A percentile compares a stretch with the other conserved stretches of the same genome.
Evolutionary conservation across 2,888 invertebrate genomes (phyloP).

Genomic region (Anorthoa munda): DNA sequence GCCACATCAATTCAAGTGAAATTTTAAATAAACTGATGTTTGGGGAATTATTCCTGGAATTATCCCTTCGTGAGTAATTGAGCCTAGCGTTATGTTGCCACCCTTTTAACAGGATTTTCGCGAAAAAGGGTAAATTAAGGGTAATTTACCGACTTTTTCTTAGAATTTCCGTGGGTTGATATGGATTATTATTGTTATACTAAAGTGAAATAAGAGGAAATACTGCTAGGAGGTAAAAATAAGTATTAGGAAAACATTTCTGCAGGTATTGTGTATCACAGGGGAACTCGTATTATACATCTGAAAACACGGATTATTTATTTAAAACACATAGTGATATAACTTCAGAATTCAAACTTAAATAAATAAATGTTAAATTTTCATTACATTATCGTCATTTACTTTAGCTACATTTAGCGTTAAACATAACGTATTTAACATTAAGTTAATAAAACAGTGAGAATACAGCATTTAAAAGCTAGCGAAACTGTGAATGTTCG

Average conservation of each 20-base stretch:
- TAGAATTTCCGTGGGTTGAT: neutral
- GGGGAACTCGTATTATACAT: neutral
- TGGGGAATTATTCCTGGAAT: neutral
- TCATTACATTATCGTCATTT: neutral
- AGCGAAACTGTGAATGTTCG: neutral
- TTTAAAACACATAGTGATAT: neutral
- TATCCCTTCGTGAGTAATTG: constrained; percentile 5
- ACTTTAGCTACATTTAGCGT: neutral
- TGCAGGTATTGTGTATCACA: neutral
- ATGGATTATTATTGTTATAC: neutral
- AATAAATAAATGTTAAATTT: neutral
- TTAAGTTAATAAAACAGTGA: neutral
- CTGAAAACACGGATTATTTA: neutral
- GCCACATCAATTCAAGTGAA: neutral
- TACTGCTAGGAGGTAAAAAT: neutral
- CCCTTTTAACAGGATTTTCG: neutral
- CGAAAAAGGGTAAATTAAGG: neutral
- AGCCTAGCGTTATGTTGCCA: neutral
- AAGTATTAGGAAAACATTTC: neutral
- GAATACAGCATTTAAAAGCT: neutral
- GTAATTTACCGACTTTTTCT: neutral
- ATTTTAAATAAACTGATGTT: constrained; percentile 21
- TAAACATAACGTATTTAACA: neutral
- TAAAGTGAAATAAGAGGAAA: neutral
- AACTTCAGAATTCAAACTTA: neutral